Evolutionary conservation across 2,113 vertebrate species (phyloP).

Genomic region (Petroica traversi): DNA sequence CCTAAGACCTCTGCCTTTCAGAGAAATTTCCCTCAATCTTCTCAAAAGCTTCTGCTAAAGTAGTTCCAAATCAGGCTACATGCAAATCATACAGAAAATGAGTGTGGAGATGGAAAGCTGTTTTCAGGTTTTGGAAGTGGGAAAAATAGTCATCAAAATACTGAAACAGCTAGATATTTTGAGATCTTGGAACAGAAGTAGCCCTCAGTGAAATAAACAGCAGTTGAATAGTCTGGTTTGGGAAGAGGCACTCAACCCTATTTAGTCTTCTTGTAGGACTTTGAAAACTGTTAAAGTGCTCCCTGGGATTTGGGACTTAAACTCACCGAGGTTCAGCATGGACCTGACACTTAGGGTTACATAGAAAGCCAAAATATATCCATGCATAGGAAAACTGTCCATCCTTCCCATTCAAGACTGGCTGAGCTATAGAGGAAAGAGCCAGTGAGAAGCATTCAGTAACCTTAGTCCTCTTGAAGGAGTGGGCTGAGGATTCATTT

Average conservation of each 20-base stretch:
- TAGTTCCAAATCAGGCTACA: background rate
- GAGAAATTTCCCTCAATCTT: background rate
- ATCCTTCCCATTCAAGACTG: fast-evolving
- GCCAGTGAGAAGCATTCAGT: background rate
- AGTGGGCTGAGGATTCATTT: background rate
- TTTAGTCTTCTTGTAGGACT: background rate
- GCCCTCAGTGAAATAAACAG: background rate
- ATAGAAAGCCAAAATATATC: fast-evolving
- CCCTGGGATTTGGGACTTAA: background rate
- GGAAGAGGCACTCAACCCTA: background rate
- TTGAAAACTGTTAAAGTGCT: background rate
- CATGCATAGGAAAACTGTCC: background rate
- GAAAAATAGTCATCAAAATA: background rate
- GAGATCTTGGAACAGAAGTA: background rate
- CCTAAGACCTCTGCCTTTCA: background rate
- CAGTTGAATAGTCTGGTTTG: background rate
- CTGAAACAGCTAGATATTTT: background rate
- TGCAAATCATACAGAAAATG: background rate
- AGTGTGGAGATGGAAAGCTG: fast-evolving
- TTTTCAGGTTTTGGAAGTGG: background rate
- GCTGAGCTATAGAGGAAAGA: background rate
- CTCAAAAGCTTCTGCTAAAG: background rate
- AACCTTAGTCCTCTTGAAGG: background rate
- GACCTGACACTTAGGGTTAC: fast-evolving
- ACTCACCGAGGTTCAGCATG: background rate